Base-by-base conservation (phyloP, 1,140 invertebrate species). In the Diplogasteroides magnus region DNA sequence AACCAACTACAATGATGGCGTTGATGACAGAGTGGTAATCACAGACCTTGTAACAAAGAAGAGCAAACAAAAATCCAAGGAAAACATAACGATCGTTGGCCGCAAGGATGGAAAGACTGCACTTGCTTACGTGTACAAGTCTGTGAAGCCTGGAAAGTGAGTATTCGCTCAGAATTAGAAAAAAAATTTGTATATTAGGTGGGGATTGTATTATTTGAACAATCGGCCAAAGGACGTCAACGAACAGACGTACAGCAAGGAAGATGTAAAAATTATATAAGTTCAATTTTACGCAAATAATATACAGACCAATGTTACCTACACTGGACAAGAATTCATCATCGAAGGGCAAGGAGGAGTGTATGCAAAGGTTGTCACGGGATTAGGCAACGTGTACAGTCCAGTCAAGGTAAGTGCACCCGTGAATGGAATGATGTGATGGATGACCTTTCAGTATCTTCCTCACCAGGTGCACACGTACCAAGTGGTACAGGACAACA, bases 401-500 rank as follows among this genome's bases (percentile, higher is more conserved):
- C n/a, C n/a, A n/a, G n/a, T n/a, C n/a, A n/a, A n/a, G n/a, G n/a
- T n/a, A n/a, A n/a, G n/a, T n/a, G n/a, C n/a, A n/a, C n/a, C n/a
- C n/a, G n/a, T n/a, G n/a, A n/a, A n/a, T n/a, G n/a, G n/a, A n/a
- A n/a, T n/a, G n/a, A n/a, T n/a, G n/a, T n/a, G n/a, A n/a, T n/a
- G n/a, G n/a, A n/a, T n/a, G n/a, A n/a, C n/a, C n/a, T n/a, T n/a
- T n/a, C n/a, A n/a, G n/a, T n/a, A n/a, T n/a, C n/a, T n/a, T n/a
- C n/a, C n/a, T n/a, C n/a, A n/a, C n/a, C 6, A 69, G n/a, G 11
- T 0, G 11, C n/a, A 72, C 19, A 15, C 15, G 3, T 71, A 64
- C 15, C 1, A 92, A 90, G 77, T 87, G 85, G 1, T 83, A 92
- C 15, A 70, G 28, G 60, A 75, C 61, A 81, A 82, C 56, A 60